Percentiles rank a stretch among this genome's conserved stretches.
These are phyloP conservation scores for Cynoglossus semilaevis DNA, from an alignment of 2,113 vertebrate genomes.

Conservation along the genomic window DNA sequence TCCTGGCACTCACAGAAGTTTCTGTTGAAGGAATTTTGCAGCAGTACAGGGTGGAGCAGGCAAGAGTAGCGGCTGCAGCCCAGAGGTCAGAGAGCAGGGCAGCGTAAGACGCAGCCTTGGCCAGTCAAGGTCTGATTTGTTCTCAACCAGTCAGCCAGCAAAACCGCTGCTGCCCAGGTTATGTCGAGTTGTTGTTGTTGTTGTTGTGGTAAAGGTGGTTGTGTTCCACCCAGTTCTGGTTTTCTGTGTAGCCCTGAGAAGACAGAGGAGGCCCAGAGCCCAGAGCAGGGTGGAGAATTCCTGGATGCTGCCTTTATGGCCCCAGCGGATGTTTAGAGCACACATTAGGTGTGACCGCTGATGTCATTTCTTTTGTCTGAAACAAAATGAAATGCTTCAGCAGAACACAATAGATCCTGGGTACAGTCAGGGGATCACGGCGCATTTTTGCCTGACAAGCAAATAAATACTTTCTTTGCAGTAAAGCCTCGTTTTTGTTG, in stretches of 20 bases:
- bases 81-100: conserved; percentile 43
- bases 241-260: conserved; percentile 53
- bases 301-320: conserved; percentile 69
- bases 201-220: conserved; percentile 42
- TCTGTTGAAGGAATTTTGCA: conserved; percentile 40
- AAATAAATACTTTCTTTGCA: conserved; percentile 61
- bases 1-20: conserved; percentile 27
- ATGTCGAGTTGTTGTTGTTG: conserved; percentile 65
- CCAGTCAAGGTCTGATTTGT: conserved; percentile 54
- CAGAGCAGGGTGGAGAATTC: conserved; percentile 72
- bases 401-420: conserved; percentile 59
- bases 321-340: conserved; percentile 73
- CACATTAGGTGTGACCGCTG: conserved; percentile 72
- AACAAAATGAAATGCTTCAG: conserved; percentile 60
- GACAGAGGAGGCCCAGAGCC: conserved; percentile 42
- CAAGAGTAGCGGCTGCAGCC: conserved; percentile 39
- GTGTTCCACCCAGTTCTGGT: conserved; percentile 59
- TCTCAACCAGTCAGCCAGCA: conserved; percentile 28
- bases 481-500: conserved; percentile 34
- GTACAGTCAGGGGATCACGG: conserved; percentile 41
- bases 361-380: conserved; percentile 72
- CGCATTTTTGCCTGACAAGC: conserved; percentile 45
- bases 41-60: conserved; percentile 53
- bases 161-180: conserved; percentile 18
- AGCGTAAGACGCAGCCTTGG: conserved; percentile 41